These are phyloP conservation scores for Asobara japonica DNA, from an alignment of 1,140 invertebrate species.

Conservation along the genomic window DNA sequence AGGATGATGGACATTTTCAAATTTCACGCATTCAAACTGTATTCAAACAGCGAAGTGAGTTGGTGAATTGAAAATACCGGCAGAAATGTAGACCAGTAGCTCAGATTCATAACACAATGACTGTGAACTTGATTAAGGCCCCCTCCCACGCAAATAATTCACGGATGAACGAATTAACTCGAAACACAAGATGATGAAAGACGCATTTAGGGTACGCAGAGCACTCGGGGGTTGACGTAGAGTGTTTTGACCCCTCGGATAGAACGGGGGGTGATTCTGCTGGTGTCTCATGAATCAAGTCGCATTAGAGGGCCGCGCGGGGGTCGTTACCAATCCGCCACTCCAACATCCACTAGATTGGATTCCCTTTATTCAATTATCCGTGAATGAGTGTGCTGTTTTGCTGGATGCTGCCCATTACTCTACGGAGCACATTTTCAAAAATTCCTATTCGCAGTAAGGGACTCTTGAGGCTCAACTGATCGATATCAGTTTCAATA, in stretches of 20 bases:
- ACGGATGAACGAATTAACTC: constrained; percentile 60
- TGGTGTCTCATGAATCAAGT: constrained; percentile 66
- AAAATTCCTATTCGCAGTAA: too few relatives aligned
- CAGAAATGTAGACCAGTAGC: too few relatives aligned
- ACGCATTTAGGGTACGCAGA: constrained; percentile 53
- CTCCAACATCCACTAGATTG: constrained; percentile 63
- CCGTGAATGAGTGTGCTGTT: constrained; percentile 45
- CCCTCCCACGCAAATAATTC: constrained; percentile 56
- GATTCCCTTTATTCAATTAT: constrained; percentile 67
- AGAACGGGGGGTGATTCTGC: constrained; percentile 28
- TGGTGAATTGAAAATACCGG: too few relatives aligned
- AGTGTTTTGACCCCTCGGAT: constrained; percentile 62
- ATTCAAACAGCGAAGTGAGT: too few relatives aligned
- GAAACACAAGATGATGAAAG: constrained; percentile 63
- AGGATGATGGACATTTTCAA: neutral
- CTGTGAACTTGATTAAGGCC: neutral
- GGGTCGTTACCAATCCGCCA: constrained; percentile 58
- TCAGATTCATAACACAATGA: neutral
- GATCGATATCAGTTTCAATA: too few relatives aligned
- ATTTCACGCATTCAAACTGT: neutral
- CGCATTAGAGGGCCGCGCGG: constrained; percentile 55
- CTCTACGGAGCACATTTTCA: too few relatives aligned
- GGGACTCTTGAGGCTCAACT: too few relatives aligned
- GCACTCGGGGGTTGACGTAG: constrained; percentile 50
- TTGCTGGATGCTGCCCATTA: neutral